Evolutionary conservation across 2,797 vertebrate species (phyloP).

Genomic region (Syndactyla subalaris): DNA sequence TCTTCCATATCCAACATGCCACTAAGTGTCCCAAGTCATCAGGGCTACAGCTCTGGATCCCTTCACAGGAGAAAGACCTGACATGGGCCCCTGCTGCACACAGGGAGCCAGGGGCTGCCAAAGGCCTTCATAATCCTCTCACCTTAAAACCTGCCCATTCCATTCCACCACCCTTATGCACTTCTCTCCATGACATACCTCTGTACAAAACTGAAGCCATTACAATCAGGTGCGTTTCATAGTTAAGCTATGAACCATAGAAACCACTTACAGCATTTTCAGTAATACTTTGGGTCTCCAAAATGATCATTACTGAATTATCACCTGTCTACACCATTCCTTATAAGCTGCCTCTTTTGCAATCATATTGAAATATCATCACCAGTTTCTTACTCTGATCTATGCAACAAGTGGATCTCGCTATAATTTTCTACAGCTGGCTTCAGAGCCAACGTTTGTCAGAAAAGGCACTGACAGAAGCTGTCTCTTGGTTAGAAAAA

Average conservation of each 20-base stretch:
- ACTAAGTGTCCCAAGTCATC: background rate
- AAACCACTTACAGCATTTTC: background rate
- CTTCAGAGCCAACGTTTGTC: background rate
- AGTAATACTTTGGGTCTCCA: background rate
- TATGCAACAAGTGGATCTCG: background rate
- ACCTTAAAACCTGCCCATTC: background rate
- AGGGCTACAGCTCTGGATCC: background rate
- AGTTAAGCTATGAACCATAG: background rate
- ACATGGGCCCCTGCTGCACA: accelerated
- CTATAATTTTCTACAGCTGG: background rate
- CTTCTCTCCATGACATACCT: background rate
- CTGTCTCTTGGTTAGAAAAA: background rate
- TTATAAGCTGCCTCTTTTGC: background rate
- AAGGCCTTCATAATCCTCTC: background rate
- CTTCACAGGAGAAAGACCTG: background rate
- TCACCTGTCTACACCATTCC: background rate
- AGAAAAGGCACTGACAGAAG: background rate
- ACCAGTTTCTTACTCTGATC: background rate
- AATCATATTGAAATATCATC: background rate
- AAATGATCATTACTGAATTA: background rate
- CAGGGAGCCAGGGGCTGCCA: background rate
- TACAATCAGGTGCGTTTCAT: background rate
- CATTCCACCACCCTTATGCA: background rate
- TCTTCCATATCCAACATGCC: background rate
- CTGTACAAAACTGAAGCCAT: background rate